Conservation (phyloP, 1,140 invertebrate species). For the Olivierus martensii region DNA sequence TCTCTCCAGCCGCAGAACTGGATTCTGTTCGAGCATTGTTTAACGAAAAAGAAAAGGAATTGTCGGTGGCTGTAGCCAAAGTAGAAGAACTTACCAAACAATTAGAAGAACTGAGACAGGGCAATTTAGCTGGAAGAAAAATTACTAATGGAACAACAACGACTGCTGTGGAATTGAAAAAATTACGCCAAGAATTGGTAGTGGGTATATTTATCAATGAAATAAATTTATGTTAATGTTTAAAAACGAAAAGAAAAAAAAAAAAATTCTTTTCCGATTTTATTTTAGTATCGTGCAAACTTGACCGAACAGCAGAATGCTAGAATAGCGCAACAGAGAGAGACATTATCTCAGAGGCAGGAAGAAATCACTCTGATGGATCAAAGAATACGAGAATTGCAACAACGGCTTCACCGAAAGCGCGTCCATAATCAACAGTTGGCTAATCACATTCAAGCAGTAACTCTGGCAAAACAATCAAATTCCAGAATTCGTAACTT, state of each 20-base stretch:
- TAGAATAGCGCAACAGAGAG: conserved; percentile 66
- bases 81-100: conserved; percentile 89
- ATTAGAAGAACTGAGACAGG: conserved; percentile 61
- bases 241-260: neutral
- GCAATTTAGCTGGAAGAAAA: conserved; percentile 2
- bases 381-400: conserved; percentile 78
- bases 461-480: conserved; percentile 6
- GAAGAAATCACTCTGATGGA: conserved; percentile 84
- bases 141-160: conserved; percentile 45
- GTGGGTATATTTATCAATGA: conserved; percentile 38
- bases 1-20: conserved; percentile 45
- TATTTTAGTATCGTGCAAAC: conserved; percentile 79
- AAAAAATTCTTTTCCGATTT: neutral
- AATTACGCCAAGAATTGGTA: conserved; percentile 69
- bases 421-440: conserved; percentile 70
- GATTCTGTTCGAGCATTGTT: conserved; percentile 89
- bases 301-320: conserved; percentile 87
- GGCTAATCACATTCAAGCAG: conserved; percentile 49
- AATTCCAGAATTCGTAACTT: conserved; percentile 23
- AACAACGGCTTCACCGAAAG: conserved; percentile 75
- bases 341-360: conserved; percentile 66
- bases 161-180: conserved; percentile 65
- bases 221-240: neutral
- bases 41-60: conserved; percentile 95
- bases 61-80: conserved; percentile 85